Conservation (phyloP, 2,113 vertebrate genomes). For the Trematomus loennbergii region DNA sequence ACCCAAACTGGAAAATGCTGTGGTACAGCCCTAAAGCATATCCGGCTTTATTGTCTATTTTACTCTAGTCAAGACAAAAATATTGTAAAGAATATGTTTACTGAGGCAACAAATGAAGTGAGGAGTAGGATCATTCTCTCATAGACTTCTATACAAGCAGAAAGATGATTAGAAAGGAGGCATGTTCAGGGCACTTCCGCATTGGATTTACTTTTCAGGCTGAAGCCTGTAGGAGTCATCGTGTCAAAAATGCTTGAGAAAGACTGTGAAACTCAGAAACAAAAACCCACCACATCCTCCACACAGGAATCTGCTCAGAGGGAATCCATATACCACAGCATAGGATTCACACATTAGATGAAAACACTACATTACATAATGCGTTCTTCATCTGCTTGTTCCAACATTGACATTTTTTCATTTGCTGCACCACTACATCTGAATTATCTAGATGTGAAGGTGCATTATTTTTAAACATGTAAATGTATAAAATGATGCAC, state of each 20-base stretch:
- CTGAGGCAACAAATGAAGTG: too few species aligned
- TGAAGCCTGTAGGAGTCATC: background rate
- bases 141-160: too few species aligned
- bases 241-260: constrained; percentile 13
- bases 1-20: too few species aligned
- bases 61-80: too few species aligned
- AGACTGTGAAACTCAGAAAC: constrained; percentile 36
- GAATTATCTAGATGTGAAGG: background rate
- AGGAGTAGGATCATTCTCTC: too few species aligned
- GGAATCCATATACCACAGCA: background rate
- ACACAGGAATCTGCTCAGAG: background rate
- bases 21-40: too few species aligned
- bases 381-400: background rate
- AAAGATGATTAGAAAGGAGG: too few species aligned
- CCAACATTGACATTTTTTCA: background rate
- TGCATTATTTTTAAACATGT: background rate
- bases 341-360: background rate
- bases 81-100: too few species aligned
- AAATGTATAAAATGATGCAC: constrained; percentile 20
- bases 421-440: too few species aligned
- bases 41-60: too few species aligned
- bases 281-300: background rate
- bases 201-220: too few species aligned
- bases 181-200: too few species aligned
- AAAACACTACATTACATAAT: background rate